Base-by-base conservation (phyloP, 2,797 vertebrate species). In the Muscicapa striata region DNA sequence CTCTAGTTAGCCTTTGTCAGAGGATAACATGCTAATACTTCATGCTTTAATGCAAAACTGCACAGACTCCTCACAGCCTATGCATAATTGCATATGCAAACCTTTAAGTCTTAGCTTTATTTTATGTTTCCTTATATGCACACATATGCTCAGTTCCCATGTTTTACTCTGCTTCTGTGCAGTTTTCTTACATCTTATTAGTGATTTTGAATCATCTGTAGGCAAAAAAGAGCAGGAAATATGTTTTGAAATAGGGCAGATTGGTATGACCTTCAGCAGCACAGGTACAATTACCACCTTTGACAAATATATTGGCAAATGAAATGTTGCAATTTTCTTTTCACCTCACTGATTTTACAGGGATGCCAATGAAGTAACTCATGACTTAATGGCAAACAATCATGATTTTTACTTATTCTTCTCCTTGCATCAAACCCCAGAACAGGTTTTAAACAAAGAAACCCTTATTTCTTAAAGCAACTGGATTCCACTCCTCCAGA, bases 91-190 rank as follows among this genome's bases (percentile, higher is more conserved):
- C 88, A 49, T 93, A 81, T 82, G 36, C 32, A 77, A 94, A 72
- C 32, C 15, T 92, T 58, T 57, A 68, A 43, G 26, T 84, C 38
- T 45, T 43, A 43, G 40, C 84, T 92, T 15, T 72, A 61, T 19
- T 88, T 87, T 75, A 68, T 36, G 23, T 91, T 87, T 69, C 55
- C 29, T 79, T 88, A 62, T 45, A 41, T 57, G 64, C 67, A 93
- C 45, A 78, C 81, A 85, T 81, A 90, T 96, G 87, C 70, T 43
- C 49, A 63, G 57, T 86, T 96, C n/a, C 5, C 58, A 52, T 88
- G 66, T 89, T 95, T 84, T 57, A 58, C 90, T 36, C 11, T 40
- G 19, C 21, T 79, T 61, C 69, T 64, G 19, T 76, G 54, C 75
- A 87, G 13, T 30, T 36, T 54, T 83, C 57, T 90, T 79, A 73